Conservation (phyloP, 2,888 invertebrate species). For the Deilephila elpenor region DNA sequence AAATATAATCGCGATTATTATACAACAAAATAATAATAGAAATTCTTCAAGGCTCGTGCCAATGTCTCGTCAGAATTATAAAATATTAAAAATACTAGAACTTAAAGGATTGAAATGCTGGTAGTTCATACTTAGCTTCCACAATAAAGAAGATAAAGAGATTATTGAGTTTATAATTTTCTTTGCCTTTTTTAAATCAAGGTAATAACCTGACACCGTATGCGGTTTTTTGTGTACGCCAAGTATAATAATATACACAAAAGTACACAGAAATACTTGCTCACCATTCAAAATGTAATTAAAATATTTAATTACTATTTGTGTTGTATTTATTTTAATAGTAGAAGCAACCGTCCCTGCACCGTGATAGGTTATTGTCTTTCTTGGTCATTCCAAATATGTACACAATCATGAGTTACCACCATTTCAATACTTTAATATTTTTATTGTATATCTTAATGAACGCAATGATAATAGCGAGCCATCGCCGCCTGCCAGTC, state of each 20-base stretch:
- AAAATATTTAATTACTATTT: not conserved
- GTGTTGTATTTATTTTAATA: not conserved
- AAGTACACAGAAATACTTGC: not conserved
- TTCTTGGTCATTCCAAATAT: not conserved
- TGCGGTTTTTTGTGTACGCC: not conserved
- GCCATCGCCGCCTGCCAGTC: not conserved
- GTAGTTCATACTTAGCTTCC: not conserved
- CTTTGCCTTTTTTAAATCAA: not conserved
- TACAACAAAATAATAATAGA: slow-evolving; percentile 32
- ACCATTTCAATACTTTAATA: slow-evolving; percentile 8
- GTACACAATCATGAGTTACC: not conserved
- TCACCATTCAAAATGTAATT: not conserved
- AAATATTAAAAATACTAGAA: slow-evolving; percentile 25
- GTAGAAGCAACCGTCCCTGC: not conserved
- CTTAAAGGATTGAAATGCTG: slow-evolving; percentile 14
- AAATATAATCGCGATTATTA: slow-evolving; percentile 18
- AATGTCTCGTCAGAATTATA: slow-evolving; percentile 31
- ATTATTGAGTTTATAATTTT: too few species aligned
- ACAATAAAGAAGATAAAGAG: not conserved
- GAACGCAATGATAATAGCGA: not conserved
- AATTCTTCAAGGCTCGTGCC: slow-evolving; percentile 44
- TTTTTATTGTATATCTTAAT: slow-evolving; percentile 6
- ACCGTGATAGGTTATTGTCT: not conserved
- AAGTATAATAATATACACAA: not conserved
- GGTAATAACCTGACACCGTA: not conserved